Evolutionary conservation across 2,888 invertebrate species (phyloP).

Genomic region (Spodoptera picta): DNA sequence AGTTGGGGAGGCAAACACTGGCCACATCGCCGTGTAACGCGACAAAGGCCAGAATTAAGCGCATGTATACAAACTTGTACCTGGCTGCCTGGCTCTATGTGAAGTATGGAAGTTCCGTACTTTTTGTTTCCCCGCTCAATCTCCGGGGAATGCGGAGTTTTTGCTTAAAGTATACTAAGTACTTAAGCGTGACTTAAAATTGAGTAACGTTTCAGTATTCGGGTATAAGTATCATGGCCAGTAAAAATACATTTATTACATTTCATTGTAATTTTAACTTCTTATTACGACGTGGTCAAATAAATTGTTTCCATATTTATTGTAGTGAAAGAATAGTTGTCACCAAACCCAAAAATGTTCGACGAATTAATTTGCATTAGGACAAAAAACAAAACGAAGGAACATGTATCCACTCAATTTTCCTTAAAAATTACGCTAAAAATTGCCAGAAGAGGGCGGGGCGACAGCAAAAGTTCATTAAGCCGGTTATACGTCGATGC

Average conservation of each 20-base stretch:
- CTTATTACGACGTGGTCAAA: too few species aligned
- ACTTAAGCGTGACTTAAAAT: too few species aligned
- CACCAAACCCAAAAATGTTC: too few species aligned
- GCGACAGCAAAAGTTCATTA: constrained; percentile 20
- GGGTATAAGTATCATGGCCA: not conserved
- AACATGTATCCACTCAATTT: not conserved
- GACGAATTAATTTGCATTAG: not conserved
- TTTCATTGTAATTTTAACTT: too few species aligned
- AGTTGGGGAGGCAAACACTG: constrained; percentile 76
- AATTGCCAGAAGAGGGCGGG: constrained; percentile 1
- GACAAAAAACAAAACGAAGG: not conserved
- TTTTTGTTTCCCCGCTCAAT: too few species aligned
- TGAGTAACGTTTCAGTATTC: too few species aligned
- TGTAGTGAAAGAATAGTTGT: too few species aligned
- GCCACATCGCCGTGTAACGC: constrained; percentile 30
- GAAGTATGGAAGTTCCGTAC: constrained; percentile 7
- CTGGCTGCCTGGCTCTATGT: constrained; percentile 22
- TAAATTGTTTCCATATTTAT: too few species aligned
- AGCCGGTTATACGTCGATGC: constrained; percentile 39
- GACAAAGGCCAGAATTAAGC: constrained; percentile 40
- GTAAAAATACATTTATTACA: too few species aligned
- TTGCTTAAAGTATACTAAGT: not conserved
- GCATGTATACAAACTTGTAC: constrained; percentile 10
- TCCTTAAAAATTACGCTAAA: not conserved
- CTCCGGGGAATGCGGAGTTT: not conserved